phyloP scores from a whole-genome alignment of 2,113 vertebrate species.

The Silurus asotus region DNA sequence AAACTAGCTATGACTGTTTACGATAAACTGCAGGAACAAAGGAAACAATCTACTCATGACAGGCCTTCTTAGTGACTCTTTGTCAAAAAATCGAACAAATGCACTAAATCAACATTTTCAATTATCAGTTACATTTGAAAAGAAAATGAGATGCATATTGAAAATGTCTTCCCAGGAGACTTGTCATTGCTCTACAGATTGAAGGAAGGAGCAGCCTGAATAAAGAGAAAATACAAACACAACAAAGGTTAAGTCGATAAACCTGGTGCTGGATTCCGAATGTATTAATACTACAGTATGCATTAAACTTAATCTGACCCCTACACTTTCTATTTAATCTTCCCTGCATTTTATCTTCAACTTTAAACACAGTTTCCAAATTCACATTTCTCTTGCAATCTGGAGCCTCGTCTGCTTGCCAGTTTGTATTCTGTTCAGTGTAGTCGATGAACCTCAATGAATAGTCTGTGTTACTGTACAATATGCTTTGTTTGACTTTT shows the following conservation, averaged over 20 bases:
- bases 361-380: slow-evolving; percentile 77
- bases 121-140: background rate
- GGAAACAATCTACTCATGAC: background rate
- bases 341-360: slow-evolving; percentile 73
- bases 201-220: background rate
- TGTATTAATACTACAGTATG: background rate
- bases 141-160: background rate
- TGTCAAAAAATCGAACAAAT: background rate
- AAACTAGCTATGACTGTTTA: too few species aligned
- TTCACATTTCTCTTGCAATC: slow-evolving; percentile 70
- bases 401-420: slow-evolving; percentile 51
- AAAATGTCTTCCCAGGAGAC: background rate
- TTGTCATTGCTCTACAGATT: background rate
- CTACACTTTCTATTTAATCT: background rate
- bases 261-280: background rate
- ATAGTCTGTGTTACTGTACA: slow-evolving; percentile 49
- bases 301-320: background rate
- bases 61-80: background rate
- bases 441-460: slow-evolving; percentile 64
- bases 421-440: slow-evolving; percentile 48
- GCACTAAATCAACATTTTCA: background rate
- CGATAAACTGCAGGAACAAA: too few species aligned
- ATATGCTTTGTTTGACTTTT: background rate
- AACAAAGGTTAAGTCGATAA: background rate
- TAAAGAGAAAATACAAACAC: background rate